A percentile compares a stretch with the other conserved stretches of the same genome.
Evolutionary conservation across 1,140 invertebrate genomes (phyloP).

Genomic region (Bacillus rossius): DNA sequence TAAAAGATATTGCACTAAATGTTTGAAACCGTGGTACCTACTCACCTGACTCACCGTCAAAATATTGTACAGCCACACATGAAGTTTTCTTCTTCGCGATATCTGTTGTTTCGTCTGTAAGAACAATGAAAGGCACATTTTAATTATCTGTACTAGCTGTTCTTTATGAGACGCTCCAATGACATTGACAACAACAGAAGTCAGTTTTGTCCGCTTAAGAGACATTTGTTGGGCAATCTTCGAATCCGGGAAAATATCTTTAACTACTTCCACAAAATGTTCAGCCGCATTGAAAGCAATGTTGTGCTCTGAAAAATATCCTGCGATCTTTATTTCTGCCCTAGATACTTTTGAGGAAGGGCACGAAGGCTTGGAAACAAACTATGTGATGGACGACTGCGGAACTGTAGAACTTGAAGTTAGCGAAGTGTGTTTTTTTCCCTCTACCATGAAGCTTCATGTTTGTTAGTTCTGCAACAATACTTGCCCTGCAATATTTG

Average conservation of each 20-base stretch:
- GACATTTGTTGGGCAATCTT: slow-evolving; percentile 14
- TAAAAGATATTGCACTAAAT: no score
- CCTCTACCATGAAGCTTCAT: slow-evolving; percentile 17
- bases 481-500: slow-evolving; percentile 11
- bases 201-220: slow-evolving; percentile 23
- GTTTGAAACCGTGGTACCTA: no score
- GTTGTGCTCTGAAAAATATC: slow-evolving; percentile 20
- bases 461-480: slow-evolving; percentile 18
- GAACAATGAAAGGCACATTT: slow-evolving; percentile 35
- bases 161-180: slow-evolving; percentile 21
- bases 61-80: slow-evolving; percentile 29
- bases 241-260: slow-evolving; percentile 16
- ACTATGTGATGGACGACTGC: not conserved
- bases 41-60: slow-evolving; percentile 19
- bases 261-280: slow-evolving; percentile 18
- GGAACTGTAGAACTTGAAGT: not conserved
- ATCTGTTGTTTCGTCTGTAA: slow-evolving; percentile 40
- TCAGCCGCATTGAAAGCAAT: slow-evolving; percentile 17
- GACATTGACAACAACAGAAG: slow-evolving; percentile 22
- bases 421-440: slow-evolving; percentile 1
- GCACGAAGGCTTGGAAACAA: not conserved
- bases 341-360: not conserved
- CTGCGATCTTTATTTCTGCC: slow-evolving; percentile 16
- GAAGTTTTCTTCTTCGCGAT: slow-evolving; percentile 30
- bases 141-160: slow-evolving; percentile 17